Evolutionary conservation across 2,797 vertebrate species (phyloP), one percentile per base, ranked within the genome.

Genomic region (Propithecus perrieri): DNA sequence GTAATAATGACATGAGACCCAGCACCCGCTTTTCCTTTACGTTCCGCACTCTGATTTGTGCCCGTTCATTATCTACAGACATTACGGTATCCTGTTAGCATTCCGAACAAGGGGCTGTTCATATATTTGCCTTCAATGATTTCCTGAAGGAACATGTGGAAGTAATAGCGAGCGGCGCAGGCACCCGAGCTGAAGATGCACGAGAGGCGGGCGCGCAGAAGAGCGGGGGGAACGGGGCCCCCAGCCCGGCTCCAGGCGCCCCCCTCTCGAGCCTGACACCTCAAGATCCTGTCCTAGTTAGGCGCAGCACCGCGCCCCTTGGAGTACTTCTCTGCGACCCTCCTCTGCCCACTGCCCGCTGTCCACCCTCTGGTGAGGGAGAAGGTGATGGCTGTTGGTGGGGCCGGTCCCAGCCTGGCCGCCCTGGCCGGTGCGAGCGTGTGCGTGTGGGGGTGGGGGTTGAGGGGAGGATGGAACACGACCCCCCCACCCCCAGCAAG

Each of bases 121-220:
- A 97, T 96, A 98, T 95, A 95, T 98, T 96, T 74, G 98, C 98
- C 98, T 98, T 97, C 98, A 94, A 98, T 97, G 98, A 95, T 99
- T 99, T 99, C 98, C 99, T 99, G 98, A 89, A 98, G 98, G 97
- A 99, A 99, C 99, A 99, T 99, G 99, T 99, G 99, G 99, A 99
- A 99, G 99, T 99, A 99, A 99, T 99, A 99, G 99, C 97, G 92
- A 95, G 98, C 96, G 97, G 95, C 78, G 98, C 98, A 86, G 97
- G 98, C 98, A 96, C 97, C 97, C 97, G 92, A 98, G 98, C 98
- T 98, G 97, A 98, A 98, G 98, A 98, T 95, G 98, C 98, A 69
- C 97, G 94, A 93, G 97, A 8, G 94, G 94, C 89, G 87, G 92
- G 95, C 7, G 74, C 1, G 93, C 97, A 95, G 83, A 89, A 92